phyloP scores from a whole-genome alignment of 2,888 invertebrate genomes.

The Caenorhabditis doughertyi region DNA sequence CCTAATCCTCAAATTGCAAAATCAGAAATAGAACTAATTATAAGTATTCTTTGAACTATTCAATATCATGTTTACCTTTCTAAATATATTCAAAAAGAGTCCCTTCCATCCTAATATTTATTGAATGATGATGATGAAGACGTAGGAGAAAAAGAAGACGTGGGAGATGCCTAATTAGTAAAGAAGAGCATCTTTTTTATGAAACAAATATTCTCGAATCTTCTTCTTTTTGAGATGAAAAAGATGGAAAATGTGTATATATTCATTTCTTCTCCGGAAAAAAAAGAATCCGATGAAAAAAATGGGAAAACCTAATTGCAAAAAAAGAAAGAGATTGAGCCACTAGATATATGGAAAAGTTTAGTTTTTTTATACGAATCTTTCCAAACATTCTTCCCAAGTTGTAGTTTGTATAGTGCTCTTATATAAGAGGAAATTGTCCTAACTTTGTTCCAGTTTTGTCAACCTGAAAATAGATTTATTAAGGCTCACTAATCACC shows the following conservation, averaged over 20 bases:
- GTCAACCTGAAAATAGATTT: no score
- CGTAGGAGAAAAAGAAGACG: neutral
- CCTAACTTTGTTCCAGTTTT: no score
- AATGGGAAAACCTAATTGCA: constrained; percentile 25
- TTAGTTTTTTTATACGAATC: constrained; percentile 16
- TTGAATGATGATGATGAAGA: neutral
- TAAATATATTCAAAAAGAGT: neutral
- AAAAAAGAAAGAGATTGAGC: constrained; percentile 22
- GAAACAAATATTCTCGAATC: constrained; percentile 4
- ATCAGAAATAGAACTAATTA: constrained; percentile 13
- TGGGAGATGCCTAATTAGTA: neutral
- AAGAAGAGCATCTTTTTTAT: neutral
- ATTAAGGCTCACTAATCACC: no score
- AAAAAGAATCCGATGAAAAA: neutral
- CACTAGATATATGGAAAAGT: constrained; percentile 21
- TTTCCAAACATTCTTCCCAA: no score
- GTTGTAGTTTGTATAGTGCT: no score
- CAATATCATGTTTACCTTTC: neutral
- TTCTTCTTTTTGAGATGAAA: constrained; percentile 2
- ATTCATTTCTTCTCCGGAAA: neutral
- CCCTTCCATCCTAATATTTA: neutral
- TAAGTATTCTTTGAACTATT: constrained; percentile 12
- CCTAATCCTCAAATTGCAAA: neutral
- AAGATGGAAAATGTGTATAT: neutral
- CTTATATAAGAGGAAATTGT: neutral